These are phyloP conservation scores for Geodia barretti DNA, from an alignment of 37 sponge, comb jelly and placozoan genomes.

Conservation along the genomic window DNA sequence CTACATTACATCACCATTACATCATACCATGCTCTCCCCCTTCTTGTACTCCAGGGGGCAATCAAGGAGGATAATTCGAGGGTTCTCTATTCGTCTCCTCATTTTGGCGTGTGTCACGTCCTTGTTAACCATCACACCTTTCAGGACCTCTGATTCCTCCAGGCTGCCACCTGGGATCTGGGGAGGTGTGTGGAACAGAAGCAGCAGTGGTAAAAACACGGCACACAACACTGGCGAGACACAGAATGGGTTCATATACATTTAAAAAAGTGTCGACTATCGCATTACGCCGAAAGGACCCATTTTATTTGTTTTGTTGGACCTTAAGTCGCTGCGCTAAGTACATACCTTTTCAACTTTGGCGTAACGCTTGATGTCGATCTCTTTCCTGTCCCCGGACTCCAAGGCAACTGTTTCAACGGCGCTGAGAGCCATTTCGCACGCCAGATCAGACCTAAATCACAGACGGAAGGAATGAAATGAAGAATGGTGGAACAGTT, in stretches of 20 bases:
- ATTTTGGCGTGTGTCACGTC: constrained; percentile 96
- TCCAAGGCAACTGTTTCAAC: constrained; percentile 84
- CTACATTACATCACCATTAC: too few species aligned
- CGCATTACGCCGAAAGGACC: too few species aligned
- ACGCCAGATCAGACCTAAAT: constrained; percentile 82
- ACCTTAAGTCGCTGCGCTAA: background rate
- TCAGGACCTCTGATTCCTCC: constrained; percentile 87
- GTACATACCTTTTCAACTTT: constrained; percentile 87
- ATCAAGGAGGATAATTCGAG: constrained; percentile 92
- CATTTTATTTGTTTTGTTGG: background rate
- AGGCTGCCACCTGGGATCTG: constrained; percentile 91
- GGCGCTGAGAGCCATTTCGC: constrained; percentile 93
- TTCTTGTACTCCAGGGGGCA: constrained; percentile 98
- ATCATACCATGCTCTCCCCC: constrained; percentile 85
- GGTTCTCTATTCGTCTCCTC: constrained; percentile 90
- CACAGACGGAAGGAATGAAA: background rate
- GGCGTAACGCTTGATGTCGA: constrained; percentile 98
- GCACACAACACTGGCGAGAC: background rate
- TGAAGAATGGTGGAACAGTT: background rate
- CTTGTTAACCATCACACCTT: constrained; percentile 96
- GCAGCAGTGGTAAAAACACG: background rate
- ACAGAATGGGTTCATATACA: too few species aligned
- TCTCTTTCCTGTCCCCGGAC: constrained; percentile 81
- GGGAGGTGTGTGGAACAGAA: background rate
- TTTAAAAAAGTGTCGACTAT: too few species aligned